Evolutionary conservation across 2,113 vertebrate genomes (phyloP), one percentile per base, ranked within the genome.

Genomic region (Lophura nycthemera): DNA sequence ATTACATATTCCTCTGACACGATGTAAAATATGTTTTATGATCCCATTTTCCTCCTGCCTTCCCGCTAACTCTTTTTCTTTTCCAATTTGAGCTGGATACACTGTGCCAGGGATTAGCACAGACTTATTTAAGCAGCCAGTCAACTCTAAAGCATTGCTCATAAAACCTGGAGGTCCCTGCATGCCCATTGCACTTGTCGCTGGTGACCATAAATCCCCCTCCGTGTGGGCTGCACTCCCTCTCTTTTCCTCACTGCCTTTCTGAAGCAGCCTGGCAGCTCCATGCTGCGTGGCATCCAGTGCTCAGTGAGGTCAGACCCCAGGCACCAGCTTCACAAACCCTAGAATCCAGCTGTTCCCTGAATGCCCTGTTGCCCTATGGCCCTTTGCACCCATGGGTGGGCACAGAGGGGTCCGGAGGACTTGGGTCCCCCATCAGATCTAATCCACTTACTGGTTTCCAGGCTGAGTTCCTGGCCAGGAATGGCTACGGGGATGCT

Each of bases 81-180:
- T 92, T 93, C 93, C 92, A 88, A 65, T 97, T 61, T 86, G 84
- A 57, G 65, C 72, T 93, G 89, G 87, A 45, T 86, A 74, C 21
- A n/a, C 71, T 24, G 67, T 20, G 72, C 87, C 0, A 17, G 79
- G 91, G 92, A 95, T 96, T 87, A 93, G 84, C 85, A 64, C 86
- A 90, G 91, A 82, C 89, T 88, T 92, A 77, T 75, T 93, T 92
- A 91, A 95, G 89, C 92, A 94, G 86, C 87, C 87, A 88, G 47
- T 91, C 95, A 91, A 61, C 84, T 93, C 86, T 67, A 64, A 77
- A 92, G 32, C 36, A n/a, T 29, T 3, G 16, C 75, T 89, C 84
- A 22, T 91, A 88, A 95, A 96, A 74, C 32, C 72, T 20, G 57
- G 81, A 88, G 79, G 82, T 92, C 76, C 69, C 79, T 9, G 24